Evolutionary conservation across 1,140 invertebrate genomes (phyloP).

Genomic region (Subanguina moxae): DNA sequence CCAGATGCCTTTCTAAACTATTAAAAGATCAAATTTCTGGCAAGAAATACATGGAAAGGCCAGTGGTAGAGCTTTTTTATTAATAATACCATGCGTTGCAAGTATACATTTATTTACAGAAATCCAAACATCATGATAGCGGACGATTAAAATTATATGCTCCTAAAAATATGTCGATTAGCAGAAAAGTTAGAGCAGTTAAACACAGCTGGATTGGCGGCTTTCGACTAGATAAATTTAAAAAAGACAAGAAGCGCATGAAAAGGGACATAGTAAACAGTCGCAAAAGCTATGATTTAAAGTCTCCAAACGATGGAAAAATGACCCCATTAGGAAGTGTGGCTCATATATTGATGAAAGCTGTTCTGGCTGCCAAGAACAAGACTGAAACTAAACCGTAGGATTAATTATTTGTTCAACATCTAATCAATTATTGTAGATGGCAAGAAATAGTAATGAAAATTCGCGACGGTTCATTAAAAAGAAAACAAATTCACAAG

Average conservation of each 20-base stretch:
- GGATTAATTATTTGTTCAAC: neutral
- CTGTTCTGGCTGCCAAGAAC: constrained; percentile 23
- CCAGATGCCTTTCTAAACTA: constrained; percentile 30
- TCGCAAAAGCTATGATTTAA: neutral
- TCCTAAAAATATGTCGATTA: neutral
- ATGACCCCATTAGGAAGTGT: constrained; percentile 20
- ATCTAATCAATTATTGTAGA: constrained; percentile 9
- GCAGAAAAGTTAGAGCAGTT: neutral
- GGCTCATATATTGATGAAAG: constrained; percentile 17
- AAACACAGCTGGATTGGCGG: neutral
- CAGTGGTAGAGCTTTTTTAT: neutral
- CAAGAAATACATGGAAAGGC: neutral
- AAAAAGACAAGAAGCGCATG: neutral
- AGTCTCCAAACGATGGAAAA: neutral
- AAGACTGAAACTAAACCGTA: constrained; percentile 14
- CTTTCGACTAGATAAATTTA: neutral
- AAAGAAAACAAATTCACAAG: constrained; percentile 33
- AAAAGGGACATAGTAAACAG: neutral
- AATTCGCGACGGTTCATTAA: constrained; percentile 8
- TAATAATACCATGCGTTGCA: neutral
- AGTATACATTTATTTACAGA: neutral
- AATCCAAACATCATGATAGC: neutral
- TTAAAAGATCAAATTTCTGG: constrained; percentile 20
- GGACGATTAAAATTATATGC: no score
- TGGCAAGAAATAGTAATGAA: constrained; percentile 40